Conservation (phyloP, 2,113 vertebrate species). For the Gambusia holbrooki region DNA sequence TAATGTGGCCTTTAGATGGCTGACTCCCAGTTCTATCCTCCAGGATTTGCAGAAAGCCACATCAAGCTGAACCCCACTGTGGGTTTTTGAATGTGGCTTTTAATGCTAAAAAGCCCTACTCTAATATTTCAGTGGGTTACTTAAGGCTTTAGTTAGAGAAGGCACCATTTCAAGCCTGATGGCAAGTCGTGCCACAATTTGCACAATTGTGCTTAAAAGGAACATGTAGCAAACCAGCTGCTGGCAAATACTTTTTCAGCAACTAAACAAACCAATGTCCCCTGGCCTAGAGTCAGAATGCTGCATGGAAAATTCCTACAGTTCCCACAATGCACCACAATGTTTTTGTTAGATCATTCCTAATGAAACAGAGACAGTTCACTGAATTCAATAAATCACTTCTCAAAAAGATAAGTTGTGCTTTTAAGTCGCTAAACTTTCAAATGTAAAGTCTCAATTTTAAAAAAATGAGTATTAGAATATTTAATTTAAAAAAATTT, state of each 20-base stretch:
- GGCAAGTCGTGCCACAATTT: background rate
- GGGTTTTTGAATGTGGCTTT: constrained; percentile 32
- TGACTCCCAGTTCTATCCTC: constrained; percentile 35
- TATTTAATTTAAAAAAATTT: background rate
- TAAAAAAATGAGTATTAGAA: background rate
- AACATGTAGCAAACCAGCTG: background rate
- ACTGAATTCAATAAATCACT: background rate
- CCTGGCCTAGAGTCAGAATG: background rate
- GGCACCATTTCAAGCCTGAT: background rate
- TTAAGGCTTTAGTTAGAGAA: background rate
- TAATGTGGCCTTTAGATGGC: constrained; percentile 27
- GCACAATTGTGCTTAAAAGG: background rate
- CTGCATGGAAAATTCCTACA: background rate
- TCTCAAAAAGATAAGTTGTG: background rate
- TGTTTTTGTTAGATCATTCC: background rate
- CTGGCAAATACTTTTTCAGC: background rate
- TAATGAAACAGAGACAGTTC: background rate
- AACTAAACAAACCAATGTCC: background rate
- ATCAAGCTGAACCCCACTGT: constrained; percentile 18
- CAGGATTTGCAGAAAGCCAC: constrained; percentile 41
- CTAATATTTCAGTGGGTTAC: constrained; percentile 10
- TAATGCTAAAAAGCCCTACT: constrained; percentile 32
- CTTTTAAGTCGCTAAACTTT: background rate
- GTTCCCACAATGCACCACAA: background rate
- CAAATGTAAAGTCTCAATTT: background rate